Percentiles rank a stretch among this genome's conserved stretches.
Evolutionary conservation across 2,113 vertebrate genomes (phyloP).

Genomic region (Isurus oxyrinchus): DNA sequence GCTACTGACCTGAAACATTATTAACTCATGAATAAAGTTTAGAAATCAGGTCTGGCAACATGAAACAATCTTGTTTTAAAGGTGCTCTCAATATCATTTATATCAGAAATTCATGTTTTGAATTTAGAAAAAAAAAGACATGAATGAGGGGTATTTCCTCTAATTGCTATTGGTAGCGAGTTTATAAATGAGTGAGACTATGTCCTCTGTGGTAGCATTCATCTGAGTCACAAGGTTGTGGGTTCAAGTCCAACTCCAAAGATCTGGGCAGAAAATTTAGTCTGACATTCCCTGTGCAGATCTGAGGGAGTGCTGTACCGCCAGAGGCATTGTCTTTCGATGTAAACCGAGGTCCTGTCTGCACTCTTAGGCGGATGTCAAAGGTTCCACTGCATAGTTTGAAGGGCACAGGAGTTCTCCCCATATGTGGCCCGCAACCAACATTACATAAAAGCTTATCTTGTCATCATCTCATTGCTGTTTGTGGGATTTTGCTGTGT

Average conservation of each 20-base stretch:
- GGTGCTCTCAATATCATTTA: not conserved
- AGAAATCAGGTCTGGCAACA: too few relatives aligned
- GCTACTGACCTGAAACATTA: too few relatives aligned
- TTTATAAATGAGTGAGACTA: not conserved
- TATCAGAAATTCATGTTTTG: not conserved
- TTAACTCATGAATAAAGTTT: too few relatives aligned
- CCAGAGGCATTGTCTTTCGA: too few relatives aligned
- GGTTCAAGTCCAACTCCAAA: not conserved
- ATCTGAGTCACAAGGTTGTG: too few relatives aligned
- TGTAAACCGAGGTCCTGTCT: not conserved
- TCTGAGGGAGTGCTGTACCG: not conserved
- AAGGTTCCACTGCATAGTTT: not conserved
- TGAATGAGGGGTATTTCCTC: not conserved
- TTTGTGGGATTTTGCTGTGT: too few relatives aligned
- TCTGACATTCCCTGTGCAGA: not conserved
- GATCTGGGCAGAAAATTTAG: not conserved
- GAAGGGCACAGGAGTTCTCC: not conserved
- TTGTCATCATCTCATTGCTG: not conserved
- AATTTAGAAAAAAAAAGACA: not conserved
- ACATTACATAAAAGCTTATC: not conserved
- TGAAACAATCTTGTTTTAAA: not conserved
- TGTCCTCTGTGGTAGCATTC: not conserved
- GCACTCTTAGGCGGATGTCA: not conserved
- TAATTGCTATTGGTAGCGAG: not conserved
- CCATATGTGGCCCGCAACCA: not conserved